Base-by-base conservation (phyloP, 2,888 invertebrate species). In the Diachrysia chrysitis region DNA sequence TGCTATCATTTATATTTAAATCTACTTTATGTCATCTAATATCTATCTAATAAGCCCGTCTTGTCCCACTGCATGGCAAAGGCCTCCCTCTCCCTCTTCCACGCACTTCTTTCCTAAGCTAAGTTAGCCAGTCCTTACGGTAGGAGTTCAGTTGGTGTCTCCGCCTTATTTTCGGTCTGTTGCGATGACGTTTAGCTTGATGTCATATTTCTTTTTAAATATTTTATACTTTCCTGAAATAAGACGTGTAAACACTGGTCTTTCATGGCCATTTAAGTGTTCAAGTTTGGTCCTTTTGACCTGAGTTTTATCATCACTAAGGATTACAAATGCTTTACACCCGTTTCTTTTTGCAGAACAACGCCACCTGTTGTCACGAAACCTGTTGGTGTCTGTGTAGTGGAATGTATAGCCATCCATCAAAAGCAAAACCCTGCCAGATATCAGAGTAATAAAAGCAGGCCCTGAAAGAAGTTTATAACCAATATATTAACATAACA, bases 371-470 rank as follows among this genome's bases (percentile, higher is more conserved):
- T 69, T 76, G 16, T 37, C 9, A 32, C 9, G 10, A 32, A 32
- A 32, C 10, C 2, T 32, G 10, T 32, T 16, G 37, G 54, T 61
- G 19, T 5, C 48, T 6, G 51, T 61, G 16, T 65, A 64, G 58
- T 75, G 73, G 48, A 78, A 81, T n/a, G 74, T 76, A 21, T 76
- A 76, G 0, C 74, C 81, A 2, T 78, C 55, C 0, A 70, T 10
- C 62, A 73, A 53, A 12, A 78, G 62, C n/a, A 80, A 57, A 16
- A 70, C 55, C 16, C 60, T 62, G 2, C 78, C 76, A 35, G 71
- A 69, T 1, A 69, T 3, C 53, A 78, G 23, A 0, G 65, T 66
- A 64, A 78, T 72, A 53, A 69, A 76, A 51, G 58, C 58, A 42
- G 56, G 56, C 58, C 48, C 69, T 73, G 69, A 0, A 60, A 63